Evolutionary conservation across 2,888 invertebrate species (phyloP).

Genomic region (Diachrysia chrysitis): DNA sequence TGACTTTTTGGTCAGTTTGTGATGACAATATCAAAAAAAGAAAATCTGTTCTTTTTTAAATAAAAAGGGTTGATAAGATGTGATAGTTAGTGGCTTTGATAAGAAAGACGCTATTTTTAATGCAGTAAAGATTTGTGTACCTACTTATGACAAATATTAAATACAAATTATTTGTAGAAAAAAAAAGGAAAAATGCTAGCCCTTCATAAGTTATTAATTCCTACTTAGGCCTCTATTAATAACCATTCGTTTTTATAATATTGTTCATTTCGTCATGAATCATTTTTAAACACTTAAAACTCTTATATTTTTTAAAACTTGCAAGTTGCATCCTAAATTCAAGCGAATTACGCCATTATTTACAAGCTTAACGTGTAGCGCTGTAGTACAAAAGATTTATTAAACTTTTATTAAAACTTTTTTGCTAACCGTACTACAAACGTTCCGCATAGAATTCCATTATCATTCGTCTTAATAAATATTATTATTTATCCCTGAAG

Average conservation of each 20-base stretch:
- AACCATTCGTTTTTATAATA: no score
- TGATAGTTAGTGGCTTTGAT: no score
- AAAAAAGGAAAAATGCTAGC: no score
- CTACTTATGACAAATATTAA: no score
- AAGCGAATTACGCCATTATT: conserved; percentile 38
- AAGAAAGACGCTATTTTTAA: no score
- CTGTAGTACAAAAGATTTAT: conserved; percentile 9
- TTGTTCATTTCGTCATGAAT: no score
- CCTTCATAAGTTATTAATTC: no score
- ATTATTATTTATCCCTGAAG: conserved; percentile 66
- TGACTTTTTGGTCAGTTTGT: conserved; percentile 16
- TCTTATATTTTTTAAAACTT: neutral
- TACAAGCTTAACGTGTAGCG: conserved; percentile 28
- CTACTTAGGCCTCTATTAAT: no score
- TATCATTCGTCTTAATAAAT: conserved; percentile 70
- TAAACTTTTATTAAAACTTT: conserved; percentile 12
- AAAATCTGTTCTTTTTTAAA: neutral
- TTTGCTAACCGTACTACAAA: conserved; percentile 20
- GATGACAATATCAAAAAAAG: neutral
- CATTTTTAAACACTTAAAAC: no score
- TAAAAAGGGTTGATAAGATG: neutral
- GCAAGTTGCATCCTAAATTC: conserved; percentile 23
- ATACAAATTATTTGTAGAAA: no score
- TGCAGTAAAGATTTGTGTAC: no score
- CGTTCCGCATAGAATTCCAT: conserved; percentile 55